Evolutionary conservation across 1,140 invertebrate species (phyloP), one percentile per base, ranked within the genome.

Genomic region (Pachyrhynchus sulphureomaculatus): DNA sequence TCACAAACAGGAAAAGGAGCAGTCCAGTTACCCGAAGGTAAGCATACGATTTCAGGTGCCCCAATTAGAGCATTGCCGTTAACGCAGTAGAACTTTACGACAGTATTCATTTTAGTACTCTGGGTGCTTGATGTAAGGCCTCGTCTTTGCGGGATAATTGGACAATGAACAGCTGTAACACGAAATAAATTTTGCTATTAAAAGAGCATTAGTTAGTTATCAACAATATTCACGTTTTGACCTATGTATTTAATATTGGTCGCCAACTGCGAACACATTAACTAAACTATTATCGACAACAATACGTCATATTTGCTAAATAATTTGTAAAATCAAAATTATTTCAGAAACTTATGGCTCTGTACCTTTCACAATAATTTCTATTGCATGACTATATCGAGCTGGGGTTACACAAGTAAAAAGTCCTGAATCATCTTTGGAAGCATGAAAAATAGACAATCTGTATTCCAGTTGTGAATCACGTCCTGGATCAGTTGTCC

Each of bases 21-120:
- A 68, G 87, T 91, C 91, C 91, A 94, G 71, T 90, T 91, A 15
- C 90, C 90, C 47, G 88, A 90, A 6, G 90, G 88, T 15, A 90
- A 73, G 75, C 91, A 94, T 42, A 79, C 77, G 3, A 91, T 80
- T 66, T 87, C 83, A 17, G 84, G 80, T 6, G 86, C 82, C 5
- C 91, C 91, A 33, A 91, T 85, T 13, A 94, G 76, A 2, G 86
- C 84, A 73, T 91, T 92, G n/a, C 90, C 89, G 68, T 90, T 88
- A n/a, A 83, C 81, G 71, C 91, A 94, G 1, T 83, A 84, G 75
- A 93, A 90, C 45, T 81, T 79, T 39, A 91, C 84, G 67, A 82
- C 82, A 0, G 88, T 85, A 68, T 88, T 88, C 74, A 93, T 83
- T 73, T 86, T 85, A 0, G 88, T 91, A 56, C 83, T 85, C 51